Evolutionary conservation across 1,140 invertebrate genomes (phyloP), one percentile per base, ranked within the genome.

Genomic region (Calliopsis andreniformis): DNA sequence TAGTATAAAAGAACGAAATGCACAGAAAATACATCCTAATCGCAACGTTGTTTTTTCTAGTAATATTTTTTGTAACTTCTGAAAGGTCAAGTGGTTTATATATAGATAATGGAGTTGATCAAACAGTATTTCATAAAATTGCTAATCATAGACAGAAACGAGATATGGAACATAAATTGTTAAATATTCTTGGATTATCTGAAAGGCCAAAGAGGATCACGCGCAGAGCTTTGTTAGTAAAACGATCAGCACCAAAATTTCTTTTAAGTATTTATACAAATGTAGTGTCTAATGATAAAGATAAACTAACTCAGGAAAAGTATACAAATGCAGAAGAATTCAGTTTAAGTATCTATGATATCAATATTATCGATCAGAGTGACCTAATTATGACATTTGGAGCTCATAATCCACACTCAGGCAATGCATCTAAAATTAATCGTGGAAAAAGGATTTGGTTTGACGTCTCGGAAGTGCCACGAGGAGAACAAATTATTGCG

Each of bases 371-470:
- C 53, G 93, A 95, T 73, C 94, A 97, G 77, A 96, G 96, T 86
- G 97, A 98, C 92, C 94, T 96, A 79, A 98, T 98, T 77, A 96
- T 98, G 93, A 97, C 96, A 76, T 98, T 98, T 90, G 93, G 95
- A 71, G 97, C 95, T 88, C 94, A 95, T 88, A 95, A 81, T 55
- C 78, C 78, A 35, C 61, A 80, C 61, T 67, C 77, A 14, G 73
- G 75, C 1, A 64, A 75, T 8, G 80, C 93, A n/a, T 90, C 95
- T 20, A 93, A 96, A 0, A 77, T 61, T 14, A 95, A 96, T 62
- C 94, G 94, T 83, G 96, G 96, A 0, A 94, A 95, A 80, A 93
- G 95, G n/a, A 94, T 98, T 7, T 98, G 96, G 95, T 98, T 98
- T 87, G 96, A 98, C 87, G 94, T 97, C 6, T 94, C 94, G 0